Base-by-base conservation (phyloP, 1,140 invertebrate genomes). In the Archegozetes longisetosus region DNA sequence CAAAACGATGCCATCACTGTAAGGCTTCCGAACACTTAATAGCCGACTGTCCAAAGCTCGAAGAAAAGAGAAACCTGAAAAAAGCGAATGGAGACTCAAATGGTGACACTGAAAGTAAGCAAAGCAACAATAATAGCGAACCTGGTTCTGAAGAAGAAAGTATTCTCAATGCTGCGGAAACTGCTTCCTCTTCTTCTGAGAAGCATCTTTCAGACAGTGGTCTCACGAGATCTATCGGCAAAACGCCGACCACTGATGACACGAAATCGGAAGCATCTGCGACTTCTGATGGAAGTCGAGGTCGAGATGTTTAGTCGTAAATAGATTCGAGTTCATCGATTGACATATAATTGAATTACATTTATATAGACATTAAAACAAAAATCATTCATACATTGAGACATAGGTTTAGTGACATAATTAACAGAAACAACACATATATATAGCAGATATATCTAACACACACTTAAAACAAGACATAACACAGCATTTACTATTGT, bases 1-100 rank as follows among this genome's bases (percentile, higher is more conserved):
- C 87, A 66, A 91, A 90, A 74, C 77, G 85, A 66, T 91, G 88
- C 71, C 86, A 91, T 71, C 80, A 82, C 69, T 91, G 88, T 72
- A 88, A 88, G 70, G 82, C 82, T 58, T 81, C 82, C 64, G 84
- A 84, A 63, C 87, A 91, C 73, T 78, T 90, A 22, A 85, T 90
- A 62, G 86, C 85, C 48, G 86, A 89, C 67, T 91, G 87, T 73
- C 85, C 86, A 47, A 70, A 74, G 53, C 68, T 73, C 32, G 66
- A 68, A 58, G 64, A 66, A 20, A 66, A 67, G 14, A 57, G 62
- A 26, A 60, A 57, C 4, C 47, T 55, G 28, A 50, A 48, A 17
- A 46, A 13, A 26, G 25, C 26, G 13, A 59, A 57, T 25, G 53
- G 53, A 14, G 23, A 55, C 23, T 28, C 23, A 17, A 26, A 17